Base-by-base conservation (phyloP, 92 coral and sea anemone species). In the Bergia sp. region DNA sequence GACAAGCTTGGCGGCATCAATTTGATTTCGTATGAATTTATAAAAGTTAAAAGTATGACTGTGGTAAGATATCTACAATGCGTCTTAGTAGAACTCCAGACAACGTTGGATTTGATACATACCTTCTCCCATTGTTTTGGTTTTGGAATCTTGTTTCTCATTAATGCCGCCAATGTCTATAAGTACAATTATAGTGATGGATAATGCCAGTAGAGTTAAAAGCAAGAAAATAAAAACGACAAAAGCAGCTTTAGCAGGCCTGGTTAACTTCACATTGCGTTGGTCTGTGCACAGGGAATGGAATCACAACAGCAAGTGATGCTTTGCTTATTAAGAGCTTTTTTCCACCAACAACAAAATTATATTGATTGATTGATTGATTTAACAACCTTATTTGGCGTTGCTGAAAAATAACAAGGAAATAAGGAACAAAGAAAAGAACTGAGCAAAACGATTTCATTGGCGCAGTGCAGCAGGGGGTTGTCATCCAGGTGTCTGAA, bases 281-380 rank as follows among this genome's bases (percentile, higher is more conserved):
- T 65, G 21, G 23, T 13, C 21, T 65, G 72, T 65, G 72, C 72
- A 65, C 72, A 65, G 23, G 72, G 72, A 65, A 65, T 65, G 20
- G 72, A 18, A 65, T 65, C 20, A 65, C 72, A 0, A 65, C 20
- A 65, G 72, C 72, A 65, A 65, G 72, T 65, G 72, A 65, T 65
- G 72, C 72, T 10, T 65, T 65, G 72, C 72, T 10, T 65, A 65
- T 65, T 65, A 65, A 65, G 72, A 65, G 72, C 72, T 65, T 65
- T 12, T 65, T 65, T 65, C 72, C 72, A 65, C 72, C 72, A 65
- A 65, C 72, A 65, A 65, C 72, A 4, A 4, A 65, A 65, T 5
- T 7, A 65, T 65, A 44, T 44, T 44, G 49, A 10, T 11, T 65
- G 72, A 65, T 65, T 65, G 21, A 65, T 65, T 4, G 7, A 65